Base-by-base conservation (phyloP, 2,113 vertebrate genomes). In the Sclerurus mexicanus region DNA sequence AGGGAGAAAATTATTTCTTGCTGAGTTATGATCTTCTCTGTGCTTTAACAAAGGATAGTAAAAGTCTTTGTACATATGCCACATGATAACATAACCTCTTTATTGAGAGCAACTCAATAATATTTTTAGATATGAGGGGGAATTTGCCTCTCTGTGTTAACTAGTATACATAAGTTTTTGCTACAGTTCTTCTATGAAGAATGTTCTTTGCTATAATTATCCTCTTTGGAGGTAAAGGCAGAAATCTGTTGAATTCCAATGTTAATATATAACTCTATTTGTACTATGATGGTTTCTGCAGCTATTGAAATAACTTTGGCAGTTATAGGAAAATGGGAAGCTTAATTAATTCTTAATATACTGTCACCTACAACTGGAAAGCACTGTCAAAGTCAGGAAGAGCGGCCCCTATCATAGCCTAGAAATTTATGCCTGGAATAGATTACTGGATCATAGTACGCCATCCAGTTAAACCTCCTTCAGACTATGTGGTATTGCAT, bases 401-500 rank as follows among this genome's bases (percentile, higher is more conserved):
- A 49, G 47, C 21, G 78, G 12, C 9, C 9, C 6, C n/a, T 76
- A 23, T 14, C 46, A 64, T 1, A 4, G 3, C 15, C 31, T 53
- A 56, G 53, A 67, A 62, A 72, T 53, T 24, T 62, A n/a, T 40
- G 31, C 24, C 55, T 72, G 44, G 27, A 58, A 63, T 49, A n/a
- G 47, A 27, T 39, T 40, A 17, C 5, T 58, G 62, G 56, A 31
- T 39, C 14, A 40, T 3, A 40, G 31, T 5, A 30, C 4, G 55
- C 17, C 14, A 59, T 37, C 28, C 14, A 49, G 31, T 63, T n/a
- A 83, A 12, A 75, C 10, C 7, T 75, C 28, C 28, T 71, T 56
- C 35, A 9, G 30, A 35, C 16, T n/a, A 18, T 0, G 1, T 21
- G 5, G 8, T 49, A 25, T 23, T 86, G 6, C 8, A 20, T 75